Percentiles rank a stretch among this genome's conserved stretches.
phyloP scores from a whole-genome alignment of 2,113 vertebrate genomes.

The Orthonyx spaldingii region DNA sequence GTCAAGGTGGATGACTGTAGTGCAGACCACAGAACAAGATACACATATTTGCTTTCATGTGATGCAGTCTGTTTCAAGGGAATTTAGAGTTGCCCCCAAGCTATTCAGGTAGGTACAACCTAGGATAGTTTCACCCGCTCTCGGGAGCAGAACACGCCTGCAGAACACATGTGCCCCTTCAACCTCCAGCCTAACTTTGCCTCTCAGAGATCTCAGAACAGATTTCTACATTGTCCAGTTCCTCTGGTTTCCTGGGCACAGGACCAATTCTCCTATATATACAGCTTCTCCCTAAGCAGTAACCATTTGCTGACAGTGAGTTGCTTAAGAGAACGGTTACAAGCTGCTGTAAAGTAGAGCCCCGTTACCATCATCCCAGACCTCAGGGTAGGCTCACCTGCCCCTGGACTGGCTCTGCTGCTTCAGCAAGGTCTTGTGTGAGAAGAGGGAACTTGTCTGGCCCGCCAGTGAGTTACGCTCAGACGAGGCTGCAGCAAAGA shows the following conservation, averaged over 20 bases:
- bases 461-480: not conserved
- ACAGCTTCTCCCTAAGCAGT: not conserved
- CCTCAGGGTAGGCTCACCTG: not conserved
- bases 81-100: not conserved
- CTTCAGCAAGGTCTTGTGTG: not conserved
- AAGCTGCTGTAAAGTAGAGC: not conserved
- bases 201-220: not conserved
- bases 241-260: not conserved
- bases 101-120: not conserved
- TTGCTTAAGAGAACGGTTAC: not conserved
- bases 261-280: not conserved
- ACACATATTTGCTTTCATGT: not conserved
- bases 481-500: not conserved
- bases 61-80: not conserved
- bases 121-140: not conserved
- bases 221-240: not conserved
- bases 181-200: not conserved
- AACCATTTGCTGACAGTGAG: not conserved
- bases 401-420: not conserved
- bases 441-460: not conserved
- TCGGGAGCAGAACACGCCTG: not conserved
- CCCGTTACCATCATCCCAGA: rapidly evolving
- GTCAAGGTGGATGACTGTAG: not conserved
- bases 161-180: not conserved
- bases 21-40: not conserved